Evolutionary conservation across 2,113 vertebrate genomes (phyloP), one percentile per base, ranked within the genome.

Genomic region (Platichthys flesus): DNA sequence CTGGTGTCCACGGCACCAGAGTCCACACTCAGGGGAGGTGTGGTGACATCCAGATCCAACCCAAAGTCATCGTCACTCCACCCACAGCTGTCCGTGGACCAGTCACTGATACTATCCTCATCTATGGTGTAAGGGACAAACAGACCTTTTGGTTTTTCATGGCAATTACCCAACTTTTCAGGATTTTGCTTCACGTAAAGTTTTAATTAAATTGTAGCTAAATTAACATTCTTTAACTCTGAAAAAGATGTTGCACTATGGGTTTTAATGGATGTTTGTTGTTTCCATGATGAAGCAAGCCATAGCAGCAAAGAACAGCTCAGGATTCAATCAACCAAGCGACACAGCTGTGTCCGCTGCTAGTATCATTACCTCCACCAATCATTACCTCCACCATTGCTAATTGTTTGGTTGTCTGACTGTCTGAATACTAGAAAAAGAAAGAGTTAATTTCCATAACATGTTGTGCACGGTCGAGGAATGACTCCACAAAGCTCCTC

Each of bases 61-160:
- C 95, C 94, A 59, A 92, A 94, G 78, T 98, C 97, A 4, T 99
- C 97, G 0, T 98, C 97, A 0, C 97, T 99, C 98, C 97, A 98
- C 20, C 96, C 94, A 84, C 97, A 95, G 88, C 96, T 99, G 73
- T 98, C 97, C 5, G 96, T 90, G 60, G 97, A 99, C 58, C 96
- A 98, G 75, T 98, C 96, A 57, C 95, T 96, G 71, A 96, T 62
- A 62, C 96, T 96, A 28, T 97, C 97, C 37, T 98, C 97, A 74
- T 98, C 97, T 99, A 92, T 40, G 35, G 31, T 31, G 6, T 7
- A 31, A 7, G 31, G 2, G 3, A 62, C 12, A 69, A 37, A 70
- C 40, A 65, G 0, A 63, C 40, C 18, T 15, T 5, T 18, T 59
- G 10, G 0, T 35, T 62, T 79, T 42, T 1, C 1, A 42, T 35